A percentile compares a stretch with the other conserved stretches of the same genome.
These are phyloP conservation scores for Irena cyanogastra DNA, from an alignment of 2,113 vertebrate species.

Conservation along the genomic window DNA sequence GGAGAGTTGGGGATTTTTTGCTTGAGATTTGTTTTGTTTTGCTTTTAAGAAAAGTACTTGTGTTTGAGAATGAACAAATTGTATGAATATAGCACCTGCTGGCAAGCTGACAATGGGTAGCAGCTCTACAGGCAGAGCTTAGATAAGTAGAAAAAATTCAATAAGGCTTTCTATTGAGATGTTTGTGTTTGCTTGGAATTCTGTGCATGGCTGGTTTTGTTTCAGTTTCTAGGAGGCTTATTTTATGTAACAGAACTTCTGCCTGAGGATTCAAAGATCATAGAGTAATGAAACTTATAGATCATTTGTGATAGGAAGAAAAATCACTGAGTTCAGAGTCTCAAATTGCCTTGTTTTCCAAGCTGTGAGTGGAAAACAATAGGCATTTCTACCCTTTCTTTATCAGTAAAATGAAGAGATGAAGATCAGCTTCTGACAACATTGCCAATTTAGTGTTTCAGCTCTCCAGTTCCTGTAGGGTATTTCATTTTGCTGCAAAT, in stretches of 20 bases:
- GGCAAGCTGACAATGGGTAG: background rate
- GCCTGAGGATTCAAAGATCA: constrained; percentile 72
- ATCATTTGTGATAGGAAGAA: constrained; percentile 77
- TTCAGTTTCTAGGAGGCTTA: constrained; percentile 52
- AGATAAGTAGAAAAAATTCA: constrained; percentile 16
- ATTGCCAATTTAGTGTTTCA: constrained; percentile 34
- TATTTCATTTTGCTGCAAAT: background rate
- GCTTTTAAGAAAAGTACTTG: background rate
- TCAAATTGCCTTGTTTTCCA: constrained; percentile 57
- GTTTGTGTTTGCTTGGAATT: constrained; percentile 1
- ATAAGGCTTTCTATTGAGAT: background rate
- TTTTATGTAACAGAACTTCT: constrained; percentile 43
- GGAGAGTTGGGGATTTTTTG: background rate
- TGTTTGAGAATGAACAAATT: background rate
- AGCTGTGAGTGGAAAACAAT: constrained; percentile 32
- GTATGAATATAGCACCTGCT: background rate
- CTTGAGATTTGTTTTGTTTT: background rate
- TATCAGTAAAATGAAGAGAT: constrained; percentile 62
- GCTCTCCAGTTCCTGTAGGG: background rate
- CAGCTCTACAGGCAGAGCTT: background rate
- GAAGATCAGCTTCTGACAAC: constrained; percentile 55
- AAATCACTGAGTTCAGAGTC: constrained; percentile 64
- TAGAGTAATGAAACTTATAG: constrained; percentile 78
- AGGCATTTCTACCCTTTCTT: constrained; percentile 26
- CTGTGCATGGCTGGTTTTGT: constrained; percentile 31